Base-by-base conservation (phyloP, 2,113 vertebrate genomes). In the Pangasianodon gigas region DNA sequence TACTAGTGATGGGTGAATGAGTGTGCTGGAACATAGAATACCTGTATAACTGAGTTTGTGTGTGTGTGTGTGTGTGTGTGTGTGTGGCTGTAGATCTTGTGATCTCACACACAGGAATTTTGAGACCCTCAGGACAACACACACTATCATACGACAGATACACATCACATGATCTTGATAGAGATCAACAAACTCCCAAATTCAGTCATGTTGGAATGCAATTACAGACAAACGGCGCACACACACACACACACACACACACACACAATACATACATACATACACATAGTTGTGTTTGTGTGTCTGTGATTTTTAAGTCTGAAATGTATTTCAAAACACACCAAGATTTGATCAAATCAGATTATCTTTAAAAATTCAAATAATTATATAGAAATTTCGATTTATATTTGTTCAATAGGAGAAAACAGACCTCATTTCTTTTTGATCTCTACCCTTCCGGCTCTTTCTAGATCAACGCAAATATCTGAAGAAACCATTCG, bases 81-180 rank as follows among this genome's bases (percentile, higher is more conserved):
- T n/a, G 88, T 46, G 11, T 19, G 26, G 29, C 46, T 54, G 26
- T 21, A 54, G 79, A 83, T 8, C 79, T 56, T 91, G 87, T 75
- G 87, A 86, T 91, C 75, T 86, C 44, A 82, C 16, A 48, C 60
- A 21, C n/a, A 83, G 84, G 32, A 69, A 71, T 84, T 60, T n/a
- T 24, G 77, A 46, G n/a, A 41, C 60, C 87, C 51, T 54, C 54
- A 65, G n/a, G 87, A 86, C 75, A 54, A 41, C 79, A 81, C 44
- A 56, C 44, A 54, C 21, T 46, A 60, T n/a, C 51, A 71, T 32
- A 65, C 19, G 56, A 52, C 41, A 58, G 44, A 75, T 62, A 67
- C 60, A 71, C 6, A 2, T 90, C 48, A 51, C 41, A 41, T 54
- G 65, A 82, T 51, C 29, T 9, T 46, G 18, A 4, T 21, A 52